Percentiles rank a stretch among this genome's conserved stretches.
These are phyloP conservation scores for Lonchura striata DNA, from an alignment of 2,113 vertebrate species.

Conservation along the genomic window DNA sequence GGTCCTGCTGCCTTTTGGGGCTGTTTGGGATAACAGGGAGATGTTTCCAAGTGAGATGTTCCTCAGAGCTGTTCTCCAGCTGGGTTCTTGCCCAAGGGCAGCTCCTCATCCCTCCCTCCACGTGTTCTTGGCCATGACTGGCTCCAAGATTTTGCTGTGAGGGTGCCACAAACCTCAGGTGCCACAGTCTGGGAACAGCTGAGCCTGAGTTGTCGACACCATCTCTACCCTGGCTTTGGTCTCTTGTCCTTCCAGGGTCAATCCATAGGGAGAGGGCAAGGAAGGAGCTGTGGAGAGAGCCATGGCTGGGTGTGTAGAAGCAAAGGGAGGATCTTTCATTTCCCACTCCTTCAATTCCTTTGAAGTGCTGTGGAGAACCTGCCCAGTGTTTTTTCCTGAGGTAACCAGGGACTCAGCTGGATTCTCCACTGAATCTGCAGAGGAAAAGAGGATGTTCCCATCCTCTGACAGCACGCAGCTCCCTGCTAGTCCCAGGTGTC, in stretches of 20 bases:
- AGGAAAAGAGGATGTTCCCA: rapidly evolving
- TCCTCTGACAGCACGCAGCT: not conserved
- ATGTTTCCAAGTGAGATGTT: not conserved
- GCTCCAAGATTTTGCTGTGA: not conserved
- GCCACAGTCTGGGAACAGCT: not conserved
- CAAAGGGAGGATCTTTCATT: not conserved
- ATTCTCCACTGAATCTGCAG: not conserved
- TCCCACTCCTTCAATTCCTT: not conserved
- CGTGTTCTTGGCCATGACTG: rapidly evolving
- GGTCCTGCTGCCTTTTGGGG: not conserved
- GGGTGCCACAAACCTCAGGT: not conserved
- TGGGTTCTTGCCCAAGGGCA: not conserved
- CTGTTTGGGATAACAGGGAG: rapidly evolving
- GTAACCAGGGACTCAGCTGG: not conserved
- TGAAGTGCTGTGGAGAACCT: not conserved
- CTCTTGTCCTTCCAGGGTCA: not conserved
- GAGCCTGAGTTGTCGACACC: rapidly evolving
- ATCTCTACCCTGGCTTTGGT: not conserved
- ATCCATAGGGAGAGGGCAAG: rapidly evolving
- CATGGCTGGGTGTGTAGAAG: rapidly evolving
- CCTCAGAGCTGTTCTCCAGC: not conserved
- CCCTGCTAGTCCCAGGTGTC: rapidly evolving
- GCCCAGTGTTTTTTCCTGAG: not conserved
- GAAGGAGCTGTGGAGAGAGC: not conserved
- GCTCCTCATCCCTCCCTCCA: not conserved